These are phyloP conservation scores for Panurus biarmicus DNA, from an alignment of 2,113 vertebrate genomes.

Conservation along the genomic window DNA sequence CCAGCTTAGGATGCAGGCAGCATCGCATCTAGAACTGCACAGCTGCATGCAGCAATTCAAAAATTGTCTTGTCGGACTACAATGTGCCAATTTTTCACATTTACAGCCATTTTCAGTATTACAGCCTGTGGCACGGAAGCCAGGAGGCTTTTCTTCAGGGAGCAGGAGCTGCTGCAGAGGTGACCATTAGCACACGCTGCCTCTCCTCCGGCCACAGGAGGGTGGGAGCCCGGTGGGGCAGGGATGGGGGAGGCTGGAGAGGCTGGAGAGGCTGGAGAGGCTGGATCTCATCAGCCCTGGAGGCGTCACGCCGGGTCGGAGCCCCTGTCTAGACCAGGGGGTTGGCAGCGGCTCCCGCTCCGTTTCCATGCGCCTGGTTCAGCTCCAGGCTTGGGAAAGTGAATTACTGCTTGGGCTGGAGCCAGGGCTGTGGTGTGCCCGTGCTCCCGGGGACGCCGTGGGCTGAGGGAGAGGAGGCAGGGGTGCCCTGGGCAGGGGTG, in stretches of 20 bases:
- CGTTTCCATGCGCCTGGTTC: neutral
- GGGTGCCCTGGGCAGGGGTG: rapidly evolving
- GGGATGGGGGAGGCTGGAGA: neutral
- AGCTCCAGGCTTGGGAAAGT: neutral
- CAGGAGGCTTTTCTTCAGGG: conserved; percentile 62
- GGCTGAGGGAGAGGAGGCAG: rapidly evolving
- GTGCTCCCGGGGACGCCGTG: rapidly evolving
- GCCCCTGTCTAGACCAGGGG: neutral
- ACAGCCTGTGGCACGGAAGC: conserved; percentile 54
- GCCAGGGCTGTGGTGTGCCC: neutral
- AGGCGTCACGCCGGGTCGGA: neutral
- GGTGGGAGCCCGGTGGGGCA: neutral
- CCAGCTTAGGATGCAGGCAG: conserved; percentile 21
- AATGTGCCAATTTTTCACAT: conserved; percentile 73
- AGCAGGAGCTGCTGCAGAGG: conserved; percentile 55
- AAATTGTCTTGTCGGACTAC: conserved; percentile 71
- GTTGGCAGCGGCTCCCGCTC: neutral
- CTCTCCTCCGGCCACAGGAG: conserved; percentile 9
- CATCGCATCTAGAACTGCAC: conserved; percentile 1
- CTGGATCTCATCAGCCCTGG: neutral
- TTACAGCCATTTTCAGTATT: conserved; percentile 72
- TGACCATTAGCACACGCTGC: conserved; percentile 54
- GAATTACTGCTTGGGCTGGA: neutral
- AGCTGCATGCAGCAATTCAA: conserved; percentile 68
- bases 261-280: neutral